A percentile compares a stretch with the other conserved stretches of the same genome.
These are phyloP conservation scores for Podotricha telesiphe DNA, from an alignment of 2,888 invertebrate genomes.

Conservation along the genomic window DNA sequence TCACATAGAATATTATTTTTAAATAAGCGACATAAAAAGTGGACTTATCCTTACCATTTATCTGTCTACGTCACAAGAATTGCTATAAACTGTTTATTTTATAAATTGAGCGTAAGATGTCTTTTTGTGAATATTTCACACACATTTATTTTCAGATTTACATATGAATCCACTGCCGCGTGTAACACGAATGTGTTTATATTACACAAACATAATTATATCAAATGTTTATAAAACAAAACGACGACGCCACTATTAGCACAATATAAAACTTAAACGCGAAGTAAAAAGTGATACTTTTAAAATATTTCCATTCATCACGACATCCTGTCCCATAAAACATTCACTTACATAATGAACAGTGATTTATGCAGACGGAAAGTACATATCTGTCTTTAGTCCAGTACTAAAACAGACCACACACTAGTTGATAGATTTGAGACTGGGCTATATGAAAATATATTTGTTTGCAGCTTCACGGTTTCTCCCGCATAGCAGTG, in stretches of 20 bases:
- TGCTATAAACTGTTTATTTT: no score
- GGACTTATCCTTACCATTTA: no score
- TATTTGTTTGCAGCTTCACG: no score
- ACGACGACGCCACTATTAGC: constrained; percentile 32
- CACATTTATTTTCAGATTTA: no score
- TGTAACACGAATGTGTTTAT: no score
- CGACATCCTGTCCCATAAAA: constrained; percentile 75
- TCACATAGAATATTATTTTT: no score
- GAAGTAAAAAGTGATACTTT: constrained; percentile 41
- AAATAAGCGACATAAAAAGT: no score
- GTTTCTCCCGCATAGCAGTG: no score
- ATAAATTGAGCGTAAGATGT: no score
- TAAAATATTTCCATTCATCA: constrained; percentile 67
- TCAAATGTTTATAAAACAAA: constrained; percentile 19
- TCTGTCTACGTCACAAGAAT: no score
- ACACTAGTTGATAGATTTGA: constrained; percentile 29
- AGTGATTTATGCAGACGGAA: constrained; percentile 45
- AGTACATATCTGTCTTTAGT: constrained; percentile 41
- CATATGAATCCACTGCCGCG: no score
- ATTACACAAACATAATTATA: neutral
- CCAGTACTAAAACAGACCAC: constrained; percentile 49
- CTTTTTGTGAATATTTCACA: no score
- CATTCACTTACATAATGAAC: constrained; percentile 65
- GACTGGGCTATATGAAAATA: constrained; percentile 5
- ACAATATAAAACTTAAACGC: constrained; percentile 38